Percentiles rank a stretch among this genome's conserved stretches.
Evolutionary conservation across 2,113 vertebrate genomes (phyloP).

Genomic region (Cynocephalus volans): DNA sequence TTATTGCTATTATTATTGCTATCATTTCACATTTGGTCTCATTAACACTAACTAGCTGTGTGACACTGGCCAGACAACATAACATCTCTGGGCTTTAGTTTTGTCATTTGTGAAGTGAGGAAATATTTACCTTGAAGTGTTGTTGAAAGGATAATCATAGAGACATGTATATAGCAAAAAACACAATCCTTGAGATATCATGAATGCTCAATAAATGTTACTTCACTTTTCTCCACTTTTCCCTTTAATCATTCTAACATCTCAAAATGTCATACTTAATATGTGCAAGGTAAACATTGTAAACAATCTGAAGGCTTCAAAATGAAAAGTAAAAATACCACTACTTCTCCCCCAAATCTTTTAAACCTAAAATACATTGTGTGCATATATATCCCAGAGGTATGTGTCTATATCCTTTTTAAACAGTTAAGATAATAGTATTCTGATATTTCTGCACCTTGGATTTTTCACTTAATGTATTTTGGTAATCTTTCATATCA

Average conservation of each 20-base stretch:
- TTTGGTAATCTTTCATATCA: not conserved
- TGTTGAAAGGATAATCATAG: not conserved
- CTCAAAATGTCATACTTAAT: not conserved
- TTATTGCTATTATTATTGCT: slow-evolving; percentile 2
- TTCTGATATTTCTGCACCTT: not conserved
- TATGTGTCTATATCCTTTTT: not conserved
- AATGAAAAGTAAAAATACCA: not conserved
- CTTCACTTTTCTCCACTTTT: not conserved
- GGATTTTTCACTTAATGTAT: not conserved
- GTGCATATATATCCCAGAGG: not conserved
- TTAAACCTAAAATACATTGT: not conserved
- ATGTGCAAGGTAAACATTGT: not conserved
- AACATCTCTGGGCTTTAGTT: not conserved
- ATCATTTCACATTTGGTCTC: not conserved
- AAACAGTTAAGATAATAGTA: not conserved
- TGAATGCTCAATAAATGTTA: not conserved
- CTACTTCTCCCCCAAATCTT: not conserved
- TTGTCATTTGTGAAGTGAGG: not conserved
- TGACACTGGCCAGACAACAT: not conserved
- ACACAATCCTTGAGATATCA: not conserved
- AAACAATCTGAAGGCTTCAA: not conserved
- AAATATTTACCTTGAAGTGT: not conserved
- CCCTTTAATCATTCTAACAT: not conserved
- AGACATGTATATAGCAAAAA: not conserved
- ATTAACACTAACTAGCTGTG: not conserved